Evolutionary conservation across 2,113 vertebrate genomes (phyloP), one percentile per base, ranked within the genome.

Genomic region (Rafetus swinhoei): DNA sequence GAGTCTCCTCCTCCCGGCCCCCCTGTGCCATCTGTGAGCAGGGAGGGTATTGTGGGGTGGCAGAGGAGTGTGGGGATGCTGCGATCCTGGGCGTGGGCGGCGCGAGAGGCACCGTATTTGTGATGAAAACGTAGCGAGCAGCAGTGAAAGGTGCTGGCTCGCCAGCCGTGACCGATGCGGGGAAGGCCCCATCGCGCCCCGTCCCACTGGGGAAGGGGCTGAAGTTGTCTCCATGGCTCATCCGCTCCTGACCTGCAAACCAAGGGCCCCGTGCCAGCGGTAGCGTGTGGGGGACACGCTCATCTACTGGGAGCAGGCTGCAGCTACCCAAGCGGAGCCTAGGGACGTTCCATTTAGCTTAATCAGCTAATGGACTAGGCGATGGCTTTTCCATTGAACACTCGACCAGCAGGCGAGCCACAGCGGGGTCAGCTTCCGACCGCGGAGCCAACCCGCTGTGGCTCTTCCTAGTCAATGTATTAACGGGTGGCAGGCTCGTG

Each of bases 151-250:
- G 50, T 56, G 55, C 55, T 14, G 32, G 54, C 29, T 16, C 52
- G 18, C 22, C 10, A 1, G 2, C 9, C 0, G 0, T 7, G 6
- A 81, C 14, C 72, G 19, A 16, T 6, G 7, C 55, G 13, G 4
- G 2, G 10, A 0, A n/a, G 82, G 72, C 39, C 39, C 39, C 39
- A 45, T 45, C 39, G 39, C 39, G 39, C 39, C 39, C n/a, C n/a
- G n/a, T n/a, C n/a, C n/a, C n/a, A n/a, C n/a, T n/a, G 13, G 4
- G 2, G 10, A 0, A n/a, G 82, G 72, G 53, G 52, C 53, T 45
- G 59, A 39, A 1, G 3, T 53, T n/a, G 55, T 86, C 53, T 59
- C 74, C 2, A 7, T 54, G 72, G 76, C 62, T 62, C 59, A 1
- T 16, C 11, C 72, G 2, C 52, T 62, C 27, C 92, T 80, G 29